Evolutionary conservation across 2,797 vertebrate genomes (phyloP), one percentile per base, ranked within the genome.

Genomic region (Setipinna tenuifilis): DNA sequence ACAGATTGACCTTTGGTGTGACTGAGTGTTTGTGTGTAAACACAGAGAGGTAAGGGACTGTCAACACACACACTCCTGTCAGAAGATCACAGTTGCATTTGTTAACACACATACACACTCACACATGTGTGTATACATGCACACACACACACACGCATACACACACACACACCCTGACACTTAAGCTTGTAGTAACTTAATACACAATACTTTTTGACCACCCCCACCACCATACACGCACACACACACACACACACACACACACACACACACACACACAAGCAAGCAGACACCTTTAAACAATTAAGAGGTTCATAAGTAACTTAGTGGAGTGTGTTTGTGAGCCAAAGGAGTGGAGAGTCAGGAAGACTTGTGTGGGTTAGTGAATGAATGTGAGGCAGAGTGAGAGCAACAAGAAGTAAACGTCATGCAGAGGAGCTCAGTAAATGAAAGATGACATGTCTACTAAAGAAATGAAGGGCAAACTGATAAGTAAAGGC

Each of bases 1-100:
- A 93, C 92, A 90, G 87, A 87, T 62, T 25, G 89, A 95, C 94
- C 94, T 94, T 94, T 94, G 92, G 85, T 87, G 88, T 90, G n/a
- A n/a, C 46, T 0, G 2, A 12, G 84, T 93, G 92, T 93, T 94
- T 93, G 92, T 95, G 90, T 91, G 86, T 90, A 95, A 95, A 94
- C 92, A 94, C 86, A 71, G 86, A 85, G 86, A 28, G 87, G 88
- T 87, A 89, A 84, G 89, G 89, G 89, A 92, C 90, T 89, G 88
- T 93, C 91, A 93, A 93, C 90, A 94, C 86, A 83, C 84, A 86
- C 84, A 86, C 86, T 90, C 82, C 84, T 88, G 88, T 85, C 90
- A 91, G 89, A 89, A 87, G 84, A 83, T 90, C 80, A 84, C 87
- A 83, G 12, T 31, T 68, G 28, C 65, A 16, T 71, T 71, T 31